These are phyloP conservation scores for Heliopora coerulea DNA, from an alignment of 92 coral and sea anemone genomes.

Conservation along the genomic window DNA sequence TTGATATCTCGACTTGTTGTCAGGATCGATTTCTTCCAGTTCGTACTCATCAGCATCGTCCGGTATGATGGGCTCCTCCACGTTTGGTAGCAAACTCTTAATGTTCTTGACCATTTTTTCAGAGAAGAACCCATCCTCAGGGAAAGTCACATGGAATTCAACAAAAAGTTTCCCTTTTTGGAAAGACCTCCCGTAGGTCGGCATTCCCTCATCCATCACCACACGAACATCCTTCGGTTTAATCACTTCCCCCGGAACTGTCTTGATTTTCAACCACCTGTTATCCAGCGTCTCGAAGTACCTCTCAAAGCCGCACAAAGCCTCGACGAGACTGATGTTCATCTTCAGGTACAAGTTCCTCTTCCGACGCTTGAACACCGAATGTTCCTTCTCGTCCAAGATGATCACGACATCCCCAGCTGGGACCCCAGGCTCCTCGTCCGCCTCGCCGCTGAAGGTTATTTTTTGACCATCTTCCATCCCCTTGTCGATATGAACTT, in stretches of 20 bases:
- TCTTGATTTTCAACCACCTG: conserved; percentile 62
- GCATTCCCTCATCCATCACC: conserved; percentile 84
- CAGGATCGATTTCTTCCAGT: conserved; percentile 76
- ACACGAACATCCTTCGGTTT: conserved; percentile 82
- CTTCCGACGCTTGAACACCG: conserved; percentile 66
- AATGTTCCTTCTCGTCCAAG: conserved; percentile 77
- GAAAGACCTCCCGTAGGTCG: conserved; percentile 59
- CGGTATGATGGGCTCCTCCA: conserved; percentile 68
- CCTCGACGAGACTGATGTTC: conserved; percentile 86
- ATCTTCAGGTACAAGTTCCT: conserved; percentile 59
- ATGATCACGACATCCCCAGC: conserved; percentile 91
- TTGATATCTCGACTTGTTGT: conserved; percentile 20
- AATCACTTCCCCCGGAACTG: conserved; percentile 72
- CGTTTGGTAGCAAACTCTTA: conserved; percentile 71
- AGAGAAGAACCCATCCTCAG: conserved; percentile 64
- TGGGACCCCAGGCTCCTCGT: conserved; percentile 84
- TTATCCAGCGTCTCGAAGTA: conserved; percentile 78
- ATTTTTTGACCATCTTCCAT: conserved; percentile 97
- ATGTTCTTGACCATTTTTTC: conserved; percentile 37
- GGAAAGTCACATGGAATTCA: conserved; percentile 75
- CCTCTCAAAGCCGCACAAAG: conserved; percentile 89
- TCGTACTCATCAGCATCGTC: conserved; percentile 78
- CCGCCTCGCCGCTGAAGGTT: conserved; percentile 85
- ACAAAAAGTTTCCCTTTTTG: conserved; percentile 76
- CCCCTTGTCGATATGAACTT: conserved; percentile 84